Evolutionary conservation across 1,140 invertebrate species (phyloP), one percentile per base, ranked within the genome.

Genomic region (Drosophila equinoxialis): DNA sequence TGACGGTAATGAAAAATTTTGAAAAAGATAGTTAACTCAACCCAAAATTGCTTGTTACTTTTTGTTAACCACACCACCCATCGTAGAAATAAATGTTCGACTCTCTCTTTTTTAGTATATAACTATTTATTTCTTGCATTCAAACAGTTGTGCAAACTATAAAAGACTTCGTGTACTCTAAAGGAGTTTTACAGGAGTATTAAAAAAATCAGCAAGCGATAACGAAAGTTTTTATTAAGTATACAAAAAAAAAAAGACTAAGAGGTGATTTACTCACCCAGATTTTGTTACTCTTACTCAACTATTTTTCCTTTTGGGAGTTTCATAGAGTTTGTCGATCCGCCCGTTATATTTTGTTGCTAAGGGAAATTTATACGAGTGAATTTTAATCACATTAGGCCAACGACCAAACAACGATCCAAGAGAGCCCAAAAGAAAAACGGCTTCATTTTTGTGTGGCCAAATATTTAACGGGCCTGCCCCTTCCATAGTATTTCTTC

Each of bases 401-500:
- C 45, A 51, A 51, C 14, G 45, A 6, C n/a, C n/a, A 14, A 14
- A 14, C 42, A 45, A 45, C 30, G n/a, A 45, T 6, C 42, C n/a
- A 17, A 30, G 6, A 30, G 30, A 30, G 7, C 45, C 45, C 35
- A 37, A 17, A 45, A n/a, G 6, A 63, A 64, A 75, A 77, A 84
- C 81, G 71, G 71, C 82, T 86, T 74, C 67, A 86, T 86, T 86
- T 66, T 64, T 37, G 54, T 68, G 66, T 33, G 60, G 79, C 83
- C 83, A 83, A 86, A 86, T 83, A 83, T 86, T 86, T 86, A 51
- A 69, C 67, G 41, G 71, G 64, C 71, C 42, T 62, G 48, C 37
- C 14, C 20, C 58, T 74, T 74, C 71, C 37, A 5, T 11, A 13
- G 10, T 13, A 10, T 39, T 39, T 61, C 74, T 71, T 60, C 61